A percentile compares a stretch with the other conserved stretches of the same genome.
These are phyloP conservation scores for Protaetia brevitarsis DNA, from an alignment of 1,140 invertebrate species.

Conservation along the genomic window DNA sequence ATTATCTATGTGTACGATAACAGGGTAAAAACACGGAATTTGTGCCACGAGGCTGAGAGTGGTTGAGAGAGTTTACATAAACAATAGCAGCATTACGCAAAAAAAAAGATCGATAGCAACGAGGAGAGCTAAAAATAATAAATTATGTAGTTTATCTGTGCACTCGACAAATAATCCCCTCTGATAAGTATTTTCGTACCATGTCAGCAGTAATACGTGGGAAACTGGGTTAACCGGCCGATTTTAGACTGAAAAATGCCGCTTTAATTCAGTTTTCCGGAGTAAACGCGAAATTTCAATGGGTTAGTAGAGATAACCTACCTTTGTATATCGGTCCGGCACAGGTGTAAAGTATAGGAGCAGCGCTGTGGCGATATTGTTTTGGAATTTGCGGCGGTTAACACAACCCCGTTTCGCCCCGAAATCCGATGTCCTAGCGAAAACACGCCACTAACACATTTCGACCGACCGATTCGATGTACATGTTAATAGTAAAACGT, in stretches of 20 bases:
- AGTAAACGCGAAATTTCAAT: slow-evolving; percentile 6
- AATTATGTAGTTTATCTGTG: slow-evolving; percentile 17
- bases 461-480: slow-evolving; percentile 33
- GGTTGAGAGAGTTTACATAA: background rate
- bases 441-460: slow-evolving; percentile 34
- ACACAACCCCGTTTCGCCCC: slow-evolving; percentile 21
- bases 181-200: background rate
- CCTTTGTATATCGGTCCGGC: slow-evolving; percentile 17
- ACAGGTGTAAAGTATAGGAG: slow-evolving; percentile 18
- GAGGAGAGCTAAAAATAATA: slow-evolving; percentile 15
- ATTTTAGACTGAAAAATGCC: background rate
- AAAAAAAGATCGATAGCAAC: slow-evolving; percentile 18
- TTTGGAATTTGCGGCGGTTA: slow-evolving; percentile 26
- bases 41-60: background rate
- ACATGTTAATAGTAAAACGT: slow-evolving; percentile 39
- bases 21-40: background rate
- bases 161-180: background rate
- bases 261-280: slow-evolving; percentile 14
- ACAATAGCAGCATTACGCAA: background rate
- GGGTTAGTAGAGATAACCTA: slow-evolving; percentile 21
- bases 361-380: slow-evolving; percentile 24
- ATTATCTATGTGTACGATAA: background rate
- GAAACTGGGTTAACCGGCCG: background rate
- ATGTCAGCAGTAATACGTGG: background rate
- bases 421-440: slow-evolving; percentile 2